Conservation (phyloP, 2,113 vertebrate genomes). For the Arenaria interpres region DNA sequence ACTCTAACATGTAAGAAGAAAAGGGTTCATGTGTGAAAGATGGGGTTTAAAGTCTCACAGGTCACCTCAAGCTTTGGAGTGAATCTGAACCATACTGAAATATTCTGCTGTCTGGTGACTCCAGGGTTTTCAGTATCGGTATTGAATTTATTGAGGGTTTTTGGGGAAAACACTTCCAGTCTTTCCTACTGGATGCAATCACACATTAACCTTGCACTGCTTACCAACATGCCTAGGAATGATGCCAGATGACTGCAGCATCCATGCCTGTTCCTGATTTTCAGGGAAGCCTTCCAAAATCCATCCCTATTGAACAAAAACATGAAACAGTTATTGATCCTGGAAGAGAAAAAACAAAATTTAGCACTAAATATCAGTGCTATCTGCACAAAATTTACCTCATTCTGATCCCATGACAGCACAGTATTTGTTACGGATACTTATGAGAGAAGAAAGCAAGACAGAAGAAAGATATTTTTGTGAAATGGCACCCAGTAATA, state of each 20-base stretch:
- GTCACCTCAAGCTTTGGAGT: not conserved
- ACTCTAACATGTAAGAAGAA: not conserved
- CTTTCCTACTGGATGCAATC: not conserved
- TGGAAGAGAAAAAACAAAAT: not conserved
- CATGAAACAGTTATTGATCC: not conserved
- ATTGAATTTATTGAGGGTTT: not conserved
- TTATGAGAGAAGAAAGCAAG: slow-evolving; percentile 1
- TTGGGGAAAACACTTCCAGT: not conserved
- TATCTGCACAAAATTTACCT: not conserved
- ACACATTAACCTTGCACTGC: not conserved
- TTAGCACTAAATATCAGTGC: not conserved
- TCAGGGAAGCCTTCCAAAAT: slow-evolving; percentile 87
- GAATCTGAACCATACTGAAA: not conserved
- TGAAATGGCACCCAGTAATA: not conserved
- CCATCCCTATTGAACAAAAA: slow-evolving; percentile 85
- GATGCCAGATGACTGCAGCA: slow-evolving; percentile 83
- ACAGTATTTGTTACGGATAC: not conserved
- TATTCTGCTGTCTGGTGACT: not conserved
- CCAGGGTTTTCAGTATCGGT: not conserved
- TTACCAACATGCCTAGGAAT: slow-evolving; percentile 87
- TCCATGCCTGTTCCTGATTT: slow-evolving; percentile 81
- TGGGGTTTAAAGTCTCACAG: not conserved
- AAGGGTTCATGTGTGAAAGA: not conserved
- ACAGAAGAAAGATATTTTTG: not conserved
- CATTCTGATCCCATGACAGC: not conserved